These are phyloP conservation scores for Prionace glauca DNA, from an alignment of 2,797 vertebrate genomes.

Conservation along the genomic window DNA sequence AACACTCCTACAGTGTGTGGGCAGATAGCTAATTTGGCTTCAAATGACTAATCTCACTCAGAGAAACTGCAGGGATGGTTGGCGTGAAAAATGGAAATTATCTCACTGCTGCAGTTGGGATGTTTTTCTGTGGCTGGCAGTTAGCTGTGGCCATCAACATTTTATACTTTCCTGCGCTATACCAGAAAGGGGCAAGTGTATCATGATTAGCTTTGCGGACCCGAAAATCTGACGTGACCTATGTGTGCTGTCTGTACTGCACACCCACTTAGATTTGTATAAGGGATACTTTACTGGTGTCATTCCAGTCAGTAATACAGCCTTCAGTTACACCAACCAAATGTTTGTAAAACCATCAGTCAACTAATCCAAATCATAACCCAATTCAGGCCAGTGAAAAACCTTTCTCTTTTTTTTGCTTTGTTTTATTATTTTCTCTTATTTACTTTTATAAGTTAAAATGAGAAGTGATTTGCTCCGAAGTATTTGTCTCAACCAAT, in stretches of 20 bases:
- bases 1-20: background rate
- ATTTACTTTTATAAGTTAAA: background rate
- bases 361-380: background rate
- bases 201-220: background rate
- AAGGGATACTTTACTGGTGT: background rate
- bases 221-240: background rate
- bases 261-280: background rate
- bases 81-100: background rate
- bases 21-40: background rate
- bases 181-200: background rate
- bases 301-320: background rate
- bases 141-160: background rate
- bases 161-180: background rate
- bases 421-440: background rate
- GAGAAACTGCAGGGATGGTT: background rate
- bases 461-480: background rate
- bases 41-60: constrained; percentile 11
- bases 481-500: background rate
- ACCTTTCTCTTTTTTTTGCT: background rate
- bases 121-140: background rate
- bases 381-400: background rate
- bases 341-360: background rate
- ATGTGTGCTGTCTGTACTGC: no score
- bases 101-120: background rate
- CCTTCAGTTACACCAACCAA: background rate